Conservation (phyloP, 1,140 invertebrate species). For the Palaemon carinicauda region DNA sequence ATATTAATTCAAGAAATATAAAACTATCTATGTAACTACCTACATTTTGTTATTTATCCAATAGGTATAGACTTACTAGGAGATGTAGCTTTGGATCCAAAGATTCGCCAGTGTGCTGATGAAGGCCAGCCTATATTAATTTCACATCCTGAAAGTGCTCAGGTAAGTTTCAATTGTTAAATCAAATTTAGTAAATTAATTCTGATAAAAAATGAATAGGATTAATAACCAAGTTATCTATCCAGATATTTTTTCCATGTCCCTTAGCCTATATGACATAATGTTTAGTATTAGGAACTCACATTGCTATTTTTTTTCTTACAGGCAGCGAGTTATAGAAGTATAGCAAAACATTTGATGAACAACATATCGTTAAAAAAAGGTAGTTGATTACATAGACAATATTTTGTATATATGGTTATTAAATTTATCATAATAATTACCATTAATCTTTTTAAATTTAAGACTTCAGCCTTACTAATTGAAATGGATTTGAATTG, state of each 20-base stretch:
- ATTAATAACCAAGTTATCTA: background rate
- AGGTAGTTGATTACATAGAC: too few species aligned
- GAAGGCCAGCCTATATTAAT: conserved; percentile 34
- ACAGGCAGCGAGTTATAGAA: conserved; percentile 18
- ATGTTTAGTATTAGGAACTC: too few species aligned
- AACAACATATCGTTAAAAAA: background rate
- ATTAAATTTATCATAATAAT: too few species aligned
- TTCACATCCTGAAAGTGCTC: conserved; percentile 19
- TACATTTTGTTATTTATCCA: background rate
- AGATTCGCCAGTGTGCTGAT: conserved; percentile 43
- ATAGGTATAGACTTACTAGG: conserved; percentile 50
- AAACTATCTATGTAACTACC: too few species aligned
- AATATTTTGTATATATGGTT: too few species aligned
- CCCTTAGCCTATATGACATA: too few species aligned
- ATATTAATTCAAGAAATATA: too few species aligned
- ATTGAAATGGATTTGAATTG: too few species aligned
- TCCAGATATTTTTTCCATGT: background rate
- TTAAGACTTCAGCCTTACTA: too few species aligned
- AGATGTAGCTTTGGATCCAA: conserved; percentile 41
- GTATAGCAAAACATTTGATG: conserved; percentile 6
- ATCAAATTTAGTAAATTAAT: background rate
- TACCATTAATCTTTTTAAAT: too few species aligned
- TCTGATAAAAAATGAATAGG: background rate
- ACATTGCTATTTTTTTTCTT: background rate
- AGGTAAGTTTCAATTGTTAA: conserved; percentile 48